Conservation (phyloP, 2,888 invertebrate genomes). For the Lepidocyrtinus sp. region DNA sequence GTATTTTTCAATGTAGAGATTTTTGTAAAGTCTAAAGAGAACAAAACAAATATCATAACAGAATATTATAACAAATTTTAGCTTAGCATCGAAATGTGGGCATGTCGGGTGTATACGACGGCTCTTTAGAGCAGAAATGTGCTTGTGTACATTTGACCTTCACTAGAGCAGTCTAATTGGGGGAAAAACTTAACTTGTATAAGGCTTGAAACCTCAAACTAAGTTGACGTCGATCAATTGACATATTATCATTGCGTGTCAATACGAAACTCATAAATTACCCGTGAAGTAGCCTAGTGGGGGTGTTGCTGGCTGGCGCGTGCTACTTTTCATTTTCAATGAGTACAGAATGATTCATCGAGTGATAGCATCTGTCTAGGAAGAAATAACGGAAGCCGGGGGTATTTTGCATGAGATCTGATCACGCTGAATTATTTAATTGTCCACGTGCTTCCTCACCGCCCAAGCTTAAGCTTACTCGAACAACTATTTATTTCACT, state of each 20-base stretch:
- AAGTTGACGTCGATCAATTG: conserved; percentile 5
- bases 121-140: too few species aligned
- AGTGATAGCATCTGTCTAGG: conserved; percentile 11
- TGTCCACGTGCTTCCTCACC: conserved; percentile 45
- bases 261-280: not conserved
- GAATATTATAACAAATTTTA: too few species aligned
- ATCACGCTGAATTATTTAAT: conserved; percentile 47
- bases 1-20: too few species aligned
- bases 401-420: conserved; percentile 35
- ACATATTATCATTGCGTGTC: conserved; percentile 10
- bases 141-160: too few species aligned
- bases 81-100: too few species aligned
- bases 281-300: not conserved
- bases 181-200: too few species aligned
- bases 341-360: conserved; percentile 7
- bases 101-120: too few species aligned
- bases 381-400: not conserved
- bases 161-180: too few species aligned
- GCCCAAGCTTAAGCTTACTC: not conserved
- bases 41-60: too few species aligned
- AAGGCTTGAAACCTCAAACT: too few species aligned
- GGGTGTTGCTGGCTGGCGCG: conserved; percentile 18
- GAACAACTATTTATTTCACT: not conserved
- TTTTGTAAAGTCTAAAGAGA: too few species aligned
- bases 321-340: conserved; percentile 18